Evolutionary conservation across 2,797 vertebrate species (phyloP).

Genomic region (Linurgus olivaceus): DNA sequence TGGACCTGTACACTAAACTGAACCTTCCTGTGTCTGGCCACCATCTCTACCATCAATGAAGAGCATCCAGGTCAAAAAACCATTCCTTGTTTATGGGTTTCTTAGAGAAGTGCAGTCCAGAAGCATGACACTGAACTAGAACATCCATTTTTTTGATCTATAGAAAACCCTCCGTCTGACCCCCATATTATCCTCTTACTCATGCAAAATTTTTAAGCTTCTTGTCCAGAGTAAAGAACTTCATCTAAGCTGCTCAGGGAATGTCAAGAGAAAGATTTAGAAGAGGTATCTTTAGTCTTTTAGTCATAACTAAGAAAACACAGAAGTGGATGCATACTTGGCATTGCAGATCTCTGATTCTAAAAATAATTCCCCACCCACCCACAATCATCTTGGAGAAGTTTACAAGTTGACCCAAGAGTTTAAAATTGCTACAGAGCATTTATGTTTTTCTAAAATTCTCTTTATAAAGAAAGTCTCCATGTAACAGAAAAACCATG

Average conservation of each 20-base stretch:
- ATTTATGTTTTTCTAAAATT: not conserved
- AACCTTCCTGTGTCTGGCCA: not conserved
- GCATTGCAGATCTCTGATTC: not conserved
- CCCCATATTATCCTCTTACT: not conserved
- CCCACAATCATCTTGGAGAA: not conserved
- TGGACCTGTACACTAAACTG: not conserved
- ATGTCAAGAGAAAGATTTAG: not conserved
- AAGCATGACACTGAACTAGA: not conserved
- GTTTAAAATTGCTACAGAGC: not conserved
- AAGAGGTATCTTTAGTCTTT: not conserved
- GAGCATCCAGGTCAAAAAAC: not conserved
- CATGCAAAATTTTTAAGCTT: not conserved
- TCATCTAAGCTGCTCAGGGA: not conserved
- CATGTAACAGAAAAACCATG: not conserved
- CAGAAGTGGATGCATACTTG: not conserved
- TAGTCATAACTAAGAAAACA: not conserved
- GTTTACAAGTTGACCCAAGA: not conserved
- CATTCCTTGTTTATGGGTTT: rapidly evolving
- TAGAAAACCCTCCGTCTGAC: not conserved
- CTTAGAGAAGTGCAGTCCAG: not conserved
- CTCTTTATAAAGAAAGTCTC: not conserved
- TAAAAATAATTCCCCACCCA: not conserved
- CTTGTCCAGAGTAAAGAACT: not conserved
- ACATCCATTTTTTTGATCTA: not conserved
- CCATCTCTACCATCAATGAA: not conserved